Conservation (phyloP, 1,140 invertebrate species). For the Rhizoglyphus robini region DNA sequence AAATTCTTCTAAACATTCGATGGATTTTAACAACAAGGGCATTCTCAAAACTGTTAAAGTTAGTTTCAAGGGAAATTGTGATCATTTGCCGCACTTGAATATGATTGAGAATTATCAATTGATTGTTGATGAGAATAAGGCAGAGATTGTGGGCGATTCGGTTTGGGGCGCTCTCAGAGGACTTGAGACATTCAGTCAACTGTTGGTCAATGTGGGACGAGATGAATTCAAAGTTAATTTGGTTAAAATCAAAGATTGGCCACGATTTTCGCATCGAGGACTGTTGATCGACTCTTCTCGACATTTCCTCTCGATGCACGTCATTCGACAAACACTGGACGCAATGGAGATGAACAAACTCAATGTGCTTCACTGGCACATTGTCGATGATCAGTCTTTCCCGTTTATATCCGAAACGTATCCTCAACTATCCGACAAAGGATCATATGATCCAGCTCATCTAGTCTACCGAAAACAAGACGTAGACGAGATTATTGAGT, state of each 20-base stretch:
- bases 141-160: background rate
- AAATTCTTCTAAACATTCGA: too few species aligned
- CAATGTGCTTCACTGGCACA: slow-evolving; percentile 90
- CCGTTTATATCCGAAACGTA: slow-evolving; percentile 62
- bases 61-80: slow-evolving; percentile 32
- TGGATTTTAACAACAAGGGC: too few species aligned
- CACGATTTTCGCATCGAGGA: slow-evolving; percentile 57
- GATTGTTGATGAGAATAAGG: background rate
- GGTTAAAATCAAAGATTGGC: slow-evolving; percentile 50
- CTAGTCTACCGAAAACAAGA: slow-evolving; percentile 31
- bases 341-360: slow-evolving; percentile 74
- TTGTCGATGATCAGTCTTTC: slow-evolving; percentile 79
- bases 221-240: too few species aligned
- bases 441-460: background rate
- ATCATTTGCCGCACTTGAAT: slow-evolving; percentile 41
- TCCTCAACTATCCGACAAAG: slow-evolving; percentile 39
- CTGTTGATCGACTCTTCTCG: slow-evolving; percentile 66
- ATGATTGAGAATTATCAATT: slow-evolving; percentile 46
- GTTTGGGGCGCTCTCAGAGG: slow-evolving; percentile 65
- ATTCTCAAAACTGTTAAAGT: background rate
- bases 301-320: slow-evolving; percentile 54
- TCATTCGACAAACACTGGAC: slow-evolving; percentile 50
- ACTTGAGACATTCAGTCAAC: slow-evolving; percentile 63
- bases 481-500: slow-evolving; percentile 33
- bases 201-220: too few species aligned